Evolutionary conservation across 2,797 vertebrate species (phyloP).

Genomic region (Scyliorhinus canicula): DNA sequence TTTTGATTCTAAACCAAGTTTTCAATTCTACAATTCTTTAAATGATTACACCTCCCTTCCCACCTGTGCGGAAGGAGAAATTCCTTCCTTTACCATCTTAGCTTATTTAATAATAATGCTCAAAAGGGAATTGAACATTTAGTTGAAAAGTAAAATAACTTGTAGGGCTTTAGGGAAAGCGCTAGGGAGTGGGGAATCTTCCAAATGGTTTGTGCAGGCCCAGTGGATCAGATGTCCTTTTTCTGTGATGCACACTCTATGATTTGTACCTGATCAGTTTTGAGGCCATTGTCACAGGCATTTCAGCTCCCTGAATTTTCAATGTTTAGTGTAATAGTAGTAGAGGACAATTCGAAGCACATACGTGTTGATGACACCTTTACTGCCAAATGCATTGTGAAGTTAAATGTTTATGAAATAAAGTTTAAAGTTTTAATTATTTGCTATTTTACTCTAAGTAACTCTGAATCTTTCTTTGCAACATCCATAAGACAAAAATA

Average conservation of each 20-base stretch:
- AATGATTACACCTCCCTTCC: neutral
- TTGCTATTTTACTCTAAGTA: neutral
- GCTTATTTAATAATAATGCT: neutral
- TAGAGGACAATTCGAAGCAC: neutral
- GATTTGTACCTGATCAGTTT: neutral
- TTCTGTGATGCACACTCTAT: neutral
- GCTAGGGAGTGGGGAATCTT: neutral
- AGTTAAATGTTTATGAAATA: neutral
- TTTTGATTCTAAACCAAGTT: neutral
- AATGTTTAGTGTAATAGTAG: neutral
- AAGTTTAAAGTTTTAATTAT: neutral
- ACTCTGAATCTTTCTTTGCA: too few species aligned
- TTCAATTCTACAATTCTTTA: neutral
- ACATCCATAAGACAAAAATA: too few species aligned
- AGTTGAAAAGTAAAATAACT: neutral
- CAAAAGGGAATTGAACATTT: neutral
- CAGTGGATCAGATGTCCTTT: neutral
- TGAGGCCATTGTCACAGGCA: neutral
- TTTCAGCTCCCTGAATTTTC: neutral
- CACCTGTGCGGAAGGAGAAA: neutral
- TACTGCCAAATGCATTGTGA: neutral
- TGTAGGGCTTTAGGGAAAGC: neutral
- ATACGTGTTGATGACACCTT: neutral
- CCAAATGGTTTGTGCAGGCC: too few species aligned
- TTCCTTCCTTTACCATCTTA: neutral